Base-by-base conservation (phyloP, 2,797 vertebrate species). In the Furcifer pardalis region DNA sequence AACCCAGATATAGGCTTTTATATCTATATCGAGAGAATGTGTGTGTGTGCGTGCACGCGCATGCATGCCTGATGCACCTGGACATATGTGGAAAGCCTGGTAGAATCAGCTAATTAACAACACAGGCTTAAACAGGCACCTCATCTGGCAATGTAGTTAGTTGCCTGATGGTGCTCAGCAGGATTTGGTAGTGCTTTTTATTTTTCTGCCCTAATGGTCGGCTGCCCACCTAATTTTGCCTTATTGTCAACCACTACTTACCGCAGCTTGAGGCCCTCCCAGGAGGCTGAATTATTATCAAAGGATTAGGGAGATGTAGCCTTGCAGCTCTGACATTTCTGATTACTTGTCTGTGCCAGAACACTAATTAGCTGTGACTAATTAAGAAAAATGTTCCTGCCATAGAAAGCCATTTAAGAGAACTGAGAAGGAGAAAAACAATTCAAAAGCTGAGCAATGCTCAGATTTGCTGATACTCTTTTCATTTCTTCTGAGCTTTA, bases 311-410 rank as follows among this genome's bases (percentile, higher is more conserved):
- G 95, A 96, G 96, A 97, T 96, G 96, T 96, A 96, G 97, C 96
- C 95, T 96, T 96, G 93, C 95, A 96, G 96, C 96, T 95, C 96
- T 97, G 97, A 97, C 96, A 97, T 97, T 97, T 97, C 96, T 97
- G 96, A 96, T 97, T 97, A 96, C 95, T 97, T 96, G 96, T 97
- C 96, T 97, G 96, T 96, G 97, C 96, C 96, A 96, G 96, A 96
- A 96, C 96, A 96, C 96, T 97, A 97, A 97, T 97, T 97, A 97
- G 97, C 97, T 97, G 97, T 97, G 97, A 97, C 97, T 97, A 97
- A 97, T 97, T 97, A 97, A 97, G 96, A 97, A 97, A 97, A 97
- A 97, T 96, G 96, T 96, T 93, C 95, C 95, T 95, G 94, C 96
- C 95, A 96, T 96, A 96, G 95, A 96, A 96, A 97, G 95, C 95